Evolutionary conservation across 2,113 vertebrate species (phyloP).

Genomic region (Corvus moneduloides): DNA sequence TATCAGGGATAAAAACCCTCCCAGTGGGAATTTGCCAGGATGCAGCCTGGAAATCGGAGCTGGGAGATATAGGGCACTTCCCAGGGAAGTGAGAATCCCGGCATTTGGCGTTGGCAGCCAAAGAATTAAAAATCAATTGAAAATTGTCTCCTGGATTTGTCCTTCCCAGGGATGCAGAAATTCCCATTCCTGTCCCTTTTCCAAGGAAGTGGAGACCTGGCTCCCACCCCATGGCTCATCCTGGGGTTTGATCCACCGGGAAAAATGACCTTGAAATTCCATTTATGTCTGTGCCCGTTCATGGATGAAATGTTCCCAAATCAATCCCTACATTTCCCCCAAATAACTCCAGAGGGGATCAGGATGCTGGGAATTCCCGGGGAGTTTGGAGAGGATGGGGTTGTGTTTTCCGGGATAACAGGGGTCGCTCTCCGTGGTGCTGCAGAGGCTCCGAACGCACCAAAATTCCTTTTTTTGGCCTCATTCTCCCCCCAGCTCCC

Average conservation of each 20-base stretch:
- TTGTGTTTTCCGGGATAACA: accelerated
- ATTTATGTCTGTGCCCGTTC: not conserved
- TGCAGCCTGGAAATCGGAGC: not conserved
- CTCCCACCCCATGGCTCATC: not conserved
- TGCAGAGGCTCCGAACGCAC: accelerated
- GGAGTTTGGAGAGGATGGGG: not conserved
- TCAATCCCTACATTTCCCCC: not conserved
- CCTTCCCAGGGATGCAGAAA: not conserved
- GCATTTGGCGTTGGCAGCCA: not conserved
- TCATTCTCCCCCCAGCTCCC: not conserved
- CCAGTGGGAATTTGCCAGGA: not conserved
- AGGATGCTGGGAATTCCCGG: not conserved
- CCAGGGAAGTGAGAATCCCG: not conserved
- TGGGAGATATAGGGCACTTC: not conserved
- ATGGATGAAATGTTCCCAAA: not conserved
- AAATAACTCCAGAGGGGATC: not conserved
- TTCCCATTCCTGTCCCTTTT: not conserved
- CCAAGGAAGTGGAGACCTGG: not conserved
- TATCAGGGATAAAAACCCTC: not conserved
- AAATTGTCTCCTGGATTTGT: not conserved
- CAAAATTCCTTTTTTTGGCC: not conserved
- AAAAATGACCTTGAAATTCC: not conserved
- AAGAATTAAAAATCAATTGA: not conserved
- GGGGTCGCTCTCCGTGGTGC: not conserved
- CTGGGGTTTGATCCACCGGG: not conserved